Conservation (phyloP, 2,797 vertebrate genomes). For the Coregonus suidteri region DNA sequence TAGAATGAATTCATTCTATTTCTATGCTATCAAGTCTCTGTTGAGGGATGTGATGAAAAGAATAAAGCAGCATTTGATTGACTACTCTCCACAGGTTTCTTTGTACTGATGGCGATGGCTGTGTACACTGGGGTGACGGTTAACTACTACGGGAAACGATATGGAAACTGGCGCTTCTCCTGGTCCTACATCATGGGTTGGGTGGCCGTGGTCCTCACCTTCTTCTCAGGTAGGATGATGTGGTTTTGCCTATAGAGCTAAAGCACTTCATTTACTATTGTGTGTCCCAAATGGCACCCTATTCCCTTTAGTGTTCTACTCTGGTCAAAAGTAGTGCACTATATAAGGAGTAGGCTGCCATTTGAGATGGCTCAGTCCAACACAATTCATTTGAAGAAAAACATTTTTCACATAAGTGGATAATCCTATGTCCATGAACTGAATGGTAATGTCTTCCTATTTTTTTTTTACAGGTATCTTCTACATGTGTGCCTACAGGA, state of each 20-base stretch:
- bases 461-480: conserved; percentile 76
- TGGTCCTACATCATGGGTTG: conserved; percentile 86
- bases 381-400: not conserved
- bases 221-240: conserved; percentile 78
- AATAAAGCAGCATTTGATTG: not conserved
- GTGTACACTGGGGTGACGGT: conserved; percentile 83
- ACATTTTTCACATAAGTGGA: not conserved
- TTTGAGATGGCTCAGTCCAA: not conserved
- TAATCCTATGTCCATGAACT: not conserved
- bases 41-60: not conserved
- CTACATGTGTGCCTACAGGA: conserved; percentile 85
- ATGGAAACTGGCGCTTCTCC: conserved; percentile 82
- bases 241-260: not conserved
- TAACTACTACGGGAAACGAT: conserved; percentile 83
- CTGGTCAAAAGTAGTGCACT: no score
- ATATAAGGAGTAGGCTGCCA: no score
- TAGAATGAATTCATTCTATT: not conserved
- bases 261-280: not conserved
- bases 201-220: conserved; percentile 82
- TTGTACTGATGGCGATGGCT: conserved; percentile 84
- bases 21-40: not conserved
- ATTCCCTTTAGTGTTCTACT: no score
- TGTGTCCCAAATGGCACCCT: not conserved
- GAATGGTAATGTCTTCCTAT: not conserved
- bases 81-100: conserved; percentile 69